Base-by-base conservation (phyloP, 2,888 invertebrate species). In the Glaucopsyche alexis region DNA sequence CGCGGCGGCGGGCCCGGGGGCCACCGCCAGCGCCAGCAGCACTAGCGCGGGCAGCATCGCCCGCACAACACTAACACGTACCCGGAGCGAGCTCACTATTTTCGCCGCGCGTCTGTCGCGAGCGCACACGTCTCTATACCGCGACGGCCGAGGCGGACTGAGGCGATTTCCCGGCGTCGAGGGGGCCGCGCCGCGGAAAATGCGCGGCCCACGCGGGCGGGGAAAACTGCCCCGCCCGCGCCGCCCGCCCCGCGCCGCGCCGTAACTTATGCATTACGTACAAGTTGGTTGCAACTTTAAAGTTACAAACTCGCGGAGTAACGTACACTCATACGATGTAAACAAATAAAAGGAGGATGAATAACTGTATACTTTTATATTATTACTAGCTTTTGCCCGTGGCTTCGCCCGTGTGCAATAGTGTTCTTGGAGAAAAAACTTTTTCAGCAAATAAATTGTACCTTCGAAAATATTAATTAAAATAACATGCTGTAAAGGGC, bases 61-160 rank as follows among this genome's bases (percentile, higher is more conserved):
- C 82, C 84, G 82, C 81, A 80, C 81, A 79, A 81, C 80, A 81
- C 87, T 78, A 76, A 76, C 76, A 81, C 78, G 84, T 82, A 87
- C 89, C 89, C 87, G 87, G 89, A 69, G 85, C 88, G 87, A 90
- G 90, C 90, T 88, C 91, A 92, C 91, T 90, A 89, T 89, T 88
- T 90, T 87, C 82, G 89, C 86, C 84, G 87, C 90, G 87, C 86
- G 85, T 85, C 42, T 80, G 80, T 85, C 84, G 85, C 85, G 83
- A 85, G 81, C 79, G 80, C 80, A 85, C 82, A 85, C 90, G 91
- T 89, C 90, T 86, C 86, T 82, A 82, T 90, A 83, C 82, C 86
- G 86, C 91, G 90, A 87, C 90, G 91, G 87, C 87, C 83, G 88
- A 88, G 87, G 84, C 89, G 86, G 86, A 93, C 92, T 93, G 92